Conservation (phyloP, 2,888 invertebrate genomes). For the Atethmia centrago region DNA sequence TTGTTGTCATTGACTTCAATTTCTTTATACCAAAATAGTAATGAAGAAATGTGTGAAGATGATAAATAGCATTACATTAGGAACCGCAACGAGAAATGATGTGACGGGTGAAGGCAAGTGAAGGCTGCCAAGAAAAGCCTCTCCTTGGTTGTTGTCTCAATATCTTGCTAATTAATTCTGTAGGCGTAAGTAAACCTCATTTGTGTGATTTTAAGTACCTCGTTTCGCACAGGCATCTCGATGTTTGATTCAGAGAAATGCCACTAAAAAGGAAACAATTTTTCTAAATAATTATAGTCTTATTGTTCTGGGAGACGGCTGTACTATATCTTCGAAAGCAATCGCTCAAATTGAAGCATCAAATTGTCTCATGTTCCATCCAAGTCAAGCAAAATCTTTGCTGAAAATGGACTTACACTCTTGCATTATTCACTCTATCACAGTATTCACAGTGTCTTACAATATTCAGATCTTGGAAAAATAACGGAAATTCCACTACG, state of each 20-base stretch:
- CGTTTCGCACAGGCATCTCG: conserved; percentile 12
- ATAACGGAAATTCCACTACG: conserved; percentile 29
- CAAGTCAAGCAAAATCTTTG: conserved; percentile 9
- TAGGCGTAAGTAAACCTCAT: conserved; percentile 31
- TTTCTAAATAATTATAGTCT: neutral
- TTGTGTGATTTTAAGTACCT: conserved; percentile 39
- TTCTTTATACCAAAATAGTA: conserved; percentile 1
- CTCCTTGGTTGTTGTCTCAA: conserved; percentile 33
- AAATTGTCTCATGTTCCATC: neutral
- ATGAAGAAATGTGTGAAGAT: conserved; percentile 21
- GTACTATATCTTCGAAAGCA: neutral
- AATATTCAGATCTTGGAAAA: conserved; percentile 51
- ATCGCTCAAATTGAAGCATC: neutral
- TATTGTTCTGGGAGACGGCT: no score
- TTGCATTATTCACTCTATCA: conserved; percentile 38
- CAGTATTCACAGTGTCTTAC: conserved; percentile 31
- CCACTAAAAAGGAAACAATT: neutral
- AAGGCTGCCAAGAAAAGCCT: conserved; percentile 35
- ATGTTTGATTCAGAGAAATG: conserved; percentile 21
- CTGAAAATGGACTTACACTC: conserved; percentile 10
- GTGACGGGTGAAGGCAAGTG: conserved; percentile 34
- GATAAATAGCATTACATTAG: conserved; percentile 34
- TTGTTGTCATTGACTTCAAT: neutral
- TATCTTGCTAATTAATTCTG: conserved; percentile 49
- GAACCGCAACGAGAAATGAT: conserved; percentile 34